phyloP scores from a whole-genome alignment of 2,888 invertebrate genomes.

The Resseliella maxima region DNA sequence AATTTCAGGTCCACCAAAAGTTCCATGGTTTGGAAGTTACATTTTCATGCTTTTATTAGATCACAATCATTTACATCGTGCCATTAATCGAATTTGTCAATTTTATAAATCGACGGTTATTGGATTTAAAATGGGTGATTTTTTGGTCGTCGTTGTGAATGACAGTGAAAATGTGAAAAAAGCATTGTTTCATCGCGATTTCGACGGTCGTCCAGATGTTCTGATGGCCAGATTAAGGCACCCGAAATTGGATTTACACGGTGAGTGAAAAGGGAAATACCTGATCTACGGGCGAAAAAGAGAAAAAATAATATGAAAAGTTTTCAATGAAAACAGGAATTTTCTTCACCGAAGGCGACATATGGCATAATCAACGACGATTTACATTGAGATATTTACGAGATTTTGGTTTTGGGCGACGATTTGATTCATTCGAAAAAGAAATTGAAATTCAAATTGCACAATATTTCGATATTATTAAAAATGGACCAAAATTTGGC shows the following conservation, averaged over 20 bases:
- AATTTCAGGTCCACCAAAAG: slow-evolving; percentile 71
- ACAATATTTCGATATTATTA: slow-evolving; percentile 68
- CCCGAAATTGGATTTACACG: slow-evolving; percentile 63
- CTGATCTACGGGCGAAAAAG: neutral
- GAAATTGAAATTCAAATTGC: slow-evolving; percentile 68
- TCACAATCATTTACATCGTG: slow-evolving; percentile 69
- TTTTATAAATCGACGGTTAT: slow-evolving; percentile 73
- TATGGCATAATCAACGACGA: slow-evolving; percentile 76
- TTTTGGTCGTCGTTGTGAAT: slow-evolving; percentile 70
- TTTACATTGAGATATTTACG: slow-evolving; percentile 75
- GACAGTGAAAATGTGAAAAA: slow-evolving; percentile 71
- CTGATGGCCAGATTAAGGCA: slow-evolving; percentile 69
- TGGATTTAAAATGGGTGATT: slow-evolving; percentile 71
- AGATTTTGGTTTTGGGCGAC: slow-evolving; percentile 77
- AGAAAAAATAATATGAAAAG: neutral
- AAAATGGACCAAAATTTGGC: slow-evolving; percentile 67
- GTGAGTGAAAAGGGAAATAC: slow-evolving; percentile 60
- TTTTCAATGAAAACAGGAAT: slow-evolving; percentile 69
- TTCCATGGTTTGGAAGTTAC: slow-evolving; percentile 75
- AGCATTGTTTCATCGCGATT: slow-evolving; percentile 71
- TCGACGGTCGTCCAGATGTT: slow-evolving; percentile 72
- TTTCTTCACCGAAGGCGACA: slow-evolving; percentile 74
- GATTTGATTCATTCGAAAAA: slow-evolving; percentile 70
- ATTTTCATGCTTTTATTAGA: slow-evolving; percentile 71
- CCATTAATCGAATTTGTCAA: slow-evolving; percentile 69